Conservation (phyloP, 2,113 vertebrate species). For the Barbus barbus region DNA sequence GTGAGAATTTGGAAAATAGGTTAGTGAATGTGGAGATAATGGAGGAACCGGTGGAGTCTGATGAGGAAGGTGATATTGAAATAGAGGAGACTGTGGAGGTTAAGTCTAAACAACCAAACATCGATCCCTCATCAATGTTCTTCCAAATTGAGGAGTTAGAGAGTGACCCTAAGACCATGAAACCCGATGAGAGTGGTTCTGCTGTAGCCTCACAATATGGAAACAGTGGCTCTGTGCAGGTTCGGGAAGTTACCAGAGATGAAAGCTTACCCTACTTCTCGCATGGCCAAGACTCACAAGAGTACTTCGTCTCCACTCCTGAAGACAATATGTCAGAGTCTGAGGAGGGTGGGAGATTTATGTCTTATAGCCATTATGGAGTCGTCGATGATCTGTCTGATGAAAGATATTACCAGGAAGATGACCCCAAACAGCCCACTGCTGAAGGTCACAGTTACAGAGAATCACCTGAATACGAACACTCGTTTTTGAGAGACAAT, state of each 20-base stretch:
- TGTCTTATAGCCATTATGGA: conserved; percentile 83
- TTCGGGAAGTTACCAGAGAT: conserved; percentile 66
- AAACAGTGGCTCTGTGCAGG: conserved; percentile 60
- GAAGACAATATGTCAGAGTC: conserved; percentile 79
- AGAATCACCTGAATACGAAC: conserved; percentile 55
- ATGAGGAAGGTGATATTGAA: conserved; percentile 70
- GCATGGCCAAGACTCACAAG: conserved; percentile 76
- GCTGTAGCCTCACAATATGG: conserved; percentile 11
- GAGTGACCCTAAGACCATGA: conserved; percentile 66
- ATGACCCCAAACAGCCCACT: conserved; percentile 57
- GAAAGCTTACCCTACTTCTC: conserved; percentile 65
- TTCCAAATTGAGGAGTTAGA: conserved; percentile 89
- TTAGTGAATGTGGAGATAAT: conserved; percentile 88
- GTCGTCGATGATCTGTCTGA: conserved; percentile 76
- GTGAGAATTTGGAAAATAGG: conserved; percentile 70
- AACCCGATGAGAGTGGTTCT: conserved; percentile 54
- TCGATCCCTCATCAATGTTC: conserved; percentile 74
- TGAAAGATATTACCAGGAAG: conserved; percentile 76
- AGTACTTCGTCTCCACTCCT: conserved; percentile 92
- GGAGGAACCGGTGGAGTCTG: conserved; percentile 81
- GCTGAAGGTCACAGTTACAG: conserved; percentile 64
- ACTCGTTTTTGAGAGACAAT: conserved; percentile 58
- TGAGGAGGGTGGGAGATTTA: conserved; percentile 76
- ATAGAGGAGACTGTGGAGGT: conserved; percentile 53
- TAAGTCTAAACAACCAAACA: conserved; percentile 53